Evolutionary conservation across 1,140 invertebrate species (phyloP).

Genomic region (Diorhabda sublineata): DNA sequence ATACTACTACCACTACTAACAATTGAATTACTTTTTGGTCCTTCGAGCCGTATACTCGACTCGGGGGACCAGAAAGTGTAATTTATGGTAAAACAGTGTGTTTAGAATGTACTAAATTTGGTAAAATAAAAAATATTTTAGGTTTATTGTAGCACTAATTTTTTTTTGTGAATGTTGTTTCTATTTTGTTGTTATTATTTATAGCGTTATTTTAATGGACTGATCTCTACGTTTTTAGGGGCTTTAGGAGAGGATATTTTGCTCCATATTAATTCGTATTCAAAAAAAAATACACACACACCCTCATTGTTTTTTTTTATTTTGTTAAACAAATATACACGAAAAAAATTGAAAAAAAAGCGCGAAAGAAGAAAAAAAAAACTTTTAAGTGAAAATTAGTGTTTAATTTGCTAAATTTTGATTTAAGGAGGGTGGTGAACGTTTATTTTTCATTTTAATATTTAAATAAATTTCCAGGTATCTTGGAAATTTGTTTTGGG

Average conservation of each 20-base stretch:
- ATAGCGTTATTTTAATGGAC: conserved; percentile 31
- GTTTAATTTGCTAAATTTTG: not conserved
- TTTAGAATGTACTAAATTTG: no score
- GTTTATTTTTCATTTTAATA: no score
- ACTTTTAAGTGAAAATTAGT: not conserved
- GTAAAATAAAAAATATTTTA: no score
- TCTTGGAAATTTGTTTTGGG: no score
- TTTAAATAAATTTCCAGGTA: no score
- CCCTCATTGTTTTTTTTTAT: conserved; percentile 22
- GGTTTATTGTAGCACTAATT: conserved; percentile 12
- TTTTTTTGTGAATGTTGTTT: conserved; percentile 32
- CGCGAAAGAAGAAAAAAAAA: conserved; percentile 18
- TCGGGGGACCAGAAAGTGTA: no score
- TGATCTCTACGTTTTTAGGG: conserved; percentile 44
- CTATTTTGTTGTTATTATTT: conserved; percentile 30
- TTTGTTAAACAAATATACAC: conserved; percentile 19
- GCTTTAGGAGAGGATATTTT: conserved; percentile 45
- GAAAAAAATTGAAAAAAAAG: conserved; percentile 22
- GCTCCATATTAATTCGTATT: conserved; percentile 42
- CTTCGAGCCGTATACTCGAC: no score
- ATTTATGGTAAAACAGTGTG: no score
- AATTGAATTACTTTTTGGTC: no score
- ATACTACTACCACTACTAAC: no score
- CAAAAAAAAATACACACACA: conserved; percentile 29
- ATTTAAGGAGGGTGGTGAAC: no score